Conservation (phyloP, 2,113 vertebrate genomes). For the Anhinga rufa region DNA sequence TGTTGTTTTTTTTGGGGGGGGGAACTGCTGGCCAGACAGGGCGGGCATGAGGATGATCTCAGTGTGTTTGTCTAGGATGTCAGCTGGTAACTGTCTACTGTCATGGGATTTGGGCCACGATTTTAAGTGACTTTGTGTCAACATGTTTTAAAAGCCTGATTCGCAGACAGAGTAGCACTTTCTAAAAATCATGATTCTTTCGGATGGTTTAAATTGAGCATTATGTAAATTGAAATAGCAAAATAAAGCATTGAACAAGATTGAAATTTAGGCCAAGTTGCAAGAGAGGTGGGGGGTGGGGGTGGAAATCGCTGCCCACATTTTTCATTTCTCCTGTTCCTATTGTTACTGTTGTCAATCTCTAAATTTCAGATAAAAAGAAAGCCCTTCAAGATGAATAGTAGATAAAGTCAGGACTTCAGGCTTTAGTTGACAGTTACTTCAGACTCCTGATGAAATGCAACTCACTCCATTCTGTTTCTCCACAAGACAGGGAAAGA, state of each 20-base stretch:
- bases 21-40: neutral
- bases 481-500: neutral
- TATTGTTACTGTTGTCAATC: neutral
- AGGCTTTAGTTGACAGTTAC: neutral
- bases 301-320: neutral
- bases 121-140: neutral
- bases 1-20: neutral
- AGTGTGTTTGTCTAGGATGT: neutral
- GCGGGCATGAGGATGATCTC: neutral
- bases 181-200: neutral
- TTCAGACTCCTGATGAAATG: neutral
- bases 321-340: neutral
- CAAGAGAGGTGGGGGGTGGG: neutral
- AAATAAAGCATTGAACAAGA: neutral
- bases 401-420: neutral
- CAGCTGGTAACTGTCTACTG: neutral
- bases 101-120: neutral
- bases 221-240: neutral
- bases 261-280: neutral
- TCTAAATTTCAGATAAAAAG: neutral
- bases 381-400: neutral
- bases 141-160: neutral
- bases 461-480: neutral
- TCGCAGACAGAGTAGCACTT: neutral
- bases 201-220: neutral